These are phyloP conservation scores for Montipora capitata DNA, from an alignment of 92 coral and sea anemone genomes.

Conservation along the genomic window DNA sequence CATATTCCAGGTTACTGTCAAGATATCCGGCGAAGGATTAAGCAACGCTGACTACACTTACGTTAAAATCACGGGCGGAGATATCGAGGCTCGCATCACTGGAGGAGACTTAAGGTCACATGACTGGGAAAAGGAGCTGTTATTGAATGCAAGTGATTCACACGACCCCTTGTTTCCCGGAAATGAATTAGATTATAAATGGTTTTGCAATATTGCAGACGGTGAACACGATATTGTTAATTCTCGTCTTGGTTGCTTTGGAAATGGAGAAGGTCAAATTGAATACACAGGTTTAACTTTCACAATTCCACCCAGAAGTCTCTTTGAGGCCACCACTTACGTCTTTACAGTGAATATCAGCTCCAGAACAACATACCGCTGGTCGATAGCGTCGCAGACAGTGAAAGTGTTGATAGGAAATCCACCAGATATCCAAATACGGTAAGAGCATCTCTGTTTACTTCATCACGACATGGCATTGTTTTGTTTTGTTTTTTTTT, in stretches of 20 bases:
- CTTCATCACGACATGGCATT: too few relatives aligned
- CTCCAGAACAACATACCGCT: constrained; percentile 53
- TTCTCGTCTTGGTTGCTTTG: constrained; percentile 89
- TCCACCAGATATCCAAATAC: constrained; percentile 83
- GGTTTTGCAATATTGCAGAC: constrained; percentile 77
- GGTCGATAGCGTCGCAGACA: constrained; percentile 68
- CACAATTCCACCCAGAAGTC: constrained; percentile 69
- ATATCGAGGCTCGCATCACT: constrained; percentile 73
- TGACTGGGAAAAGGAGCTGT: constrained; percentile 76
- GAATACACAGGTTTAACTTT: constrained; percentile 65
- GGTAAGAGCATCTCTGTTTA: constrained; percentile 52
- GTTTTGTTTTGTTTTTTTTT: neutral
- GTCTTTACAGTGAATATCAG: constrained; percentile 82
- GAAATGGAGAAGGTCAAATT: constrained; percentile 74
- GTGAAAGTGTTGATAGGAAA: constrained; percentile 77
- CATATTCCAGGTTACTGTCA: constrained; percentile 71
- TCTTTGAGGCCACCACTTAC: constrained; percentile 79
- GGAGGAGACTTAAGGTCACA: constrained; percentile 90
- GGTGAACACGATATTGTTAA: neutral
- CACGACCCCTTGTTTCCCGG: constrained; percentile 69
- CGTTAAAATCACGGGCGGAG: constrained; percentile 78
- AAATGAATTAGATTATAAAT: constrained; percentile 65
- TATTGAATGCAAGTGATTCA: constrained; percentile 86
- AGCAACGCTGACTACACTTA: constrained; percentile 75
- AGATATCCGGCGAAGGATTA: constrained; percentile 37